phyloP scores from a whole-genome alignment of 2,113 vertebrate genomes.

The Chascanopsetta lugubris region DNA sequence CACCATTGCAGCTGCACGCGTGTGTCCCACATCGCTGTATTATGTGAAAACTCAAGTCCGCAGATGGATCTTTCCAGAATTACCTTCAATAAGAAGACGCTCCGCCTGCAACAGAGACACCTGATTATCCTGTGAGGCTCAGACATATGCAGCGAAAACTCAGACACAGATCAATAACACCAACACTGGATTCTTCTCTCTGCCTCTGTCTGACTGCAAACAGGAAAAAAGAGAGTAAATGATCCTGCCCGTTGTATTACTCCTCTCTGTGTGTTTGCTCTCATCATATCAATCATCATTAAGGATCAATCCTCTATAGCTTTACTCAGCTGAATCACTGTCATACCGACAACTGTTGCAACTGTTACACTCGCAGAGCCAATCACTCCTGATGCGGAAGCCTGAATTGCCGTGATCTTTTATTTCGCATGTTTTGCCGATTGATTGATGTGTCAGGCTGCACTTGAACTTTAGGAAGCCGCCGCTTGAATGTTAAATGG shows the following conservation, averaged over 20 bases:
- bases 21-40: neutral
- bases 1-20: neutral
- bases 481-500: slow-evolving; percentile 33
- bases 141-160: neutral
- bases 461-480: slow-evolving; percentile 26
- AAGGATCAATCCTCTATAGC: neutral
- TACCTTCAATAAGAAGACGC: neutral
- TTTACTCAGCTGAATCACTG: slow-evolving; percentile 1
- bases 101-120: slow-evolving; percentile 4
- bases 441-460: slow-evolving; percentile 12
- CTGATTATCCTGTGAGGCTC: slow-evolving; percentile 3
- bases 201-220: slow-evolving; percentile 1
- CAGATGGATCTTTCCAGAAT: neutral
- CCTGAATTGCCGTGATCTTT: slow-evolving; percentile 11
- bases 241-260: neutral
- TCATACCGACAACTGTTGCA: neutral
- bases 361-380: neutral
- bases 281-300: no score
- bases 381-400: slow-evolving; percentile 3
- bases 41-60: neutral
- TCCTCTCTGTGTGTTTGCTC: neutral
- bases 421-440: slow-evolving; percentile 11
- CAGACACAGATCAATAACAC: slow-evolving; percentile 13
- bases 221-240: neutral
- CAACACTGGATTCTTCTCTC: neutral